Evolutionary conservation across 2,888 invertebrate genomes (phyloP), one percentile per base, ranked within the genome.

Genomic region (Cactoblastis cactorum): DNA sequence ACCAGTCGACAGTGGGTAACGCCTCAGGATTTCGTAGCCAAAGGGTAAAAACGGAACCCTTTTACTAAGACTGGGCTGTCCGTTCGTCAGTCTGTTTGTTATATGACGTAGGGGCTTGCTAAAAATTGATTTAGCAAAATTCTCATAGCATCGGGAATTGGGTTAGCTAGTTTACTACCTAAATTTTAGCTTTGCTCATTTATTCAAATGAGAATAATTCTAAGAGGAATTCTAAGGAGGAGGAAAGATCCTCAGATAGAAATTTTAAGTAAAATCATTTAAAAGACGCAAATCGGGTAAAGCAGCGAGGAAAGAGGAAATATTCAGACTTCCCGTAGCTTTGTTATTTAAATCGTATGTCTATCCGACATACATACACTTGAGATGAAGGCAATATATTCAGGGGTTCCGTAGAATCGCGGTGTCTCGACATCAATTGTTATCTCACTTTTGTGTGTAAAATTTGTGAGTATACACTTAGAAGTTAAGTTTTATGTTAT

Each of bases 271-370:
- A 28, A 32, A 43, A 43, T 32, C 43, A 43, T 17, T 32, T 43
- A 28, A 15, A 43, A 43, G 43, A n/a, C 9, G 24, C 43, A 28
- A 43, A 15, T 43, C 28, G 32, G 11, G 43, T 17, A 14, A 8
- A 32, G 17, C 28, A 43, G 28, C 28, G 28, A 43, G 3, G 17
- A 14, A 43, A 28, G 43, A 24, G 43, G 28, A 43, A 28, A 43
- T 43, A 43, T 43, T 43, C 43, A 28, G 43, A 15, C 17, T 32
- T 24, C 28, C 43, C 15, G 22, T 11, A 43, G 24, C 43, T 43
- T 43, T 43, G 43, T 43, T 43, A 43, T 43, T 43, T 43, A 43
- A 43, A 43, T 43, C 32, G 28, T 24, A 15, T 43, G 43, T 43
- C 43, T 43, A 43, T 43, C 28, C 28, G 28, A 22, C 39, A 22